Conservation (phyloP, 2,888 invertebrate genomes). For the Torymus auratus region DNA sequence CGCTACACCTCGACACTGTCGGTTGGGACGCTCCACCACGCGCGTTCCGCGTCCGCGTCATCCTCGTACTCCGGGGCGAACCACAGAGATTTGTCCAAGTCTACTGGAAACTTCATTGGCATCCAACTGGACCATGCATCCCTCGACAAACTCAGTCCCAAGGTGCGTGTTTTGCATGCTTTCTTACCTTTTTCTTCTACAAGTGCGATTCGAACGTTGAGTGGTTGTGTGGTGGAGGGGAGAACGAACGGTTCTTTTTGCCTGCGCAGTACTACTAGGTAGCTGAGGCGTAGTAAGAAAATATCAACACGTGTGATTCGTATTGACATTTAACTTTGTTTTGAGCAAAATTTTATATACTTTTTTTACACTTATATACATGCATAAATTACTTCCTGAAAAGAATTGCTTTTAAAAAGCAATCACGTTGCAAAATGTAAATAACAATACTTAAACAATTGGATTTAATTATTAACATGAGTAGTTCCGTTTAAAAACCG, state of each 20-base stretch:
- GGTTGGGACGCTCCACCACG: slow-evolving; percentile 51
- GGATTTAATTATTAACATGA: too few species aligned
- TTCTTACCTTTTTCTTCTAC: background rate
- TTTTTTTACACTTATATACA: too few species aligned
- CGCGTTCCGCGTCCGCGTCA: background rate
- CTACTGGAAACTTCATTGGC: slow-evolving; percentile 41
- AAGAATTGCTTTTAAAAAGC: too few species aligned
- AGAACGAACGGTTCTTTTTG: slow-evolving; percentile 27
- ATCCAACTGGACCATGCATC: slow-evolving; percentile 42
- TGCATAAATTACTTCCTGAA: too few species aligned
- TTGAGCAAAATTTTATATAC: too few species aligned
- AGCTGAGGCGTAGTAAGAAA: background rate
- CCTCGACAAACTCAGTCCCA: slow-evolving; percentile 81
- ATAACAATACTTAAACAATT: too few species aligned
- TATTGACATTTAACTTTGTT: background rate
- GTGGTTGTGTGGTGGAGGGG: background rate
- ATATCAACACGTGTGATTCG: slow-evolving; percentile 23
- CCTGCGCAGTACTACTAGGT: background rate
- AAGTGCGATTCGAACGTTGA: background rate
- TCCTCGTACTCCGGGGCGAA: background rate
- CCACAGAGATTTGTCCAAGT: slow-evolving; percentile 30
- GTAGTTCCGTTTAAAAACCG: too few species aligned
- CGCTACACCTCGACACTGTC: slow-evolving; percentile 56
- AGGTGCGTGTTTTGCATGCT: slow-evolving; percentile 67
- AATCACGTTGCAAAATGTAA: too few species aligned